A percentile compares a stretch with the other conserved stretches of the same genome.
phyloP scores from a whole-genome alignment of 2,888 invertebrate genomes.

The Amblyjoppa fuscipennis region DNA sequence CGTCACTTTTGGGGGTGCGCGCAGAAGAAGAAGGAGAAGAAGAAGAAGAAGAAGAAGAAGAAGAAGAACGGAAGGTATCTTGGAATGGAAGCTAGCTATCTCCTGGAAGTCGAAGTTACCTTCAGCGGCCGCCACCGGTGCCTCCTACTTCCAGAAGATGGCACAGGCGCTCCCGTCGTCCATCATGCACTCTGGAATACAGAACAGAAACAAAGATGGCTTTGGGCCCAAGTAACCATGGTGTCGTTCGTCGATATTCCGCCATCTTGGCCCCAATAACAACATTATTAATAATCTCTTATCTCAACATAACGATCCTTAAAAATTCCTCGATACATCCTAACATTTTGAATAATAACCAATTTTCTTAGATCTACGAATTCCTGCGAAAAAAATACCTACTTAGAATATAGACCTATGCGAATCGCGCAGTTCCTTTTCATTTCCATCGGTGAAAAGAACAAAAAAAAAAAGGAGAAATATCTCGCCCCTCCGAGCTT shows the following conservation, averaged over 20 bases:
- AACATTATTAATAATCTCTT: constrained; percentile 50
- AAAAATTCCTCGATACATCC: constrained; percentile 18
- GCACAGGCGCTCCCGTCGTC: constrained; percentile 87
- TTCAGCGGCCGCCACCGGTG: constrained; percentile 85
- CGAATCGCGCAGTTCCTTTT: constrained; percentile 1
- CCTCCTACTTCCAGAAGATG: constrained; percentile 89
- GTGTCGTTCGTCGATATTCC: constrained; percentile 63
- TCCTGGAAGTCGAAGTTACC: constrained; percentile 88
- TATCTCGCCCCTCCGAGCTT: not conserved
- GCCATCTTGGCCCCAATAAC: constrained; percentile 48
- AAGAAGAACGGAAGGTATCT: constrained; percentile 80
- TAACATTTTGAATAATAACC: constrained; percentile 13
- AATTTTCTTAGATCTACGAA: constrained; percentile 45
- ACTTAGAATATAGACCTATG: constrained; percentile 12
- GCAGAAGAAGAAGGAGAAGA: constrained; percentile 71
- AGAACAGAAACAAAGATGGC: constrained; percentile 88
- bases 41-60: constrained; percentile 74
- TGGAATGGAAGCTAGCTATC: constrained; percentile 87
- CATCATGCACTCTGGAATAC: constrained; percentile 88
- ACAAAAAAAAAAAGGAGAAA: constrained; percentile 14
- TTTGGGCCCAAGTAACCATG: constrained; percentile 79
- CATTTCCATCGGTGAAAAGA: constrained; percentile 30
- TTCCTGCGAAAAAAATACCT: constrained; percentile 8
- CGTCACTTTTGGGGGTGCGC: constrained; percentile 72
- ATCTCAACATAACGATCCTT: constrained; percentile 19